Base-by-base conservation (phyloP, 1,140 invertebrate genomes). In the Thaumatotibia leucotreta region DNA sequence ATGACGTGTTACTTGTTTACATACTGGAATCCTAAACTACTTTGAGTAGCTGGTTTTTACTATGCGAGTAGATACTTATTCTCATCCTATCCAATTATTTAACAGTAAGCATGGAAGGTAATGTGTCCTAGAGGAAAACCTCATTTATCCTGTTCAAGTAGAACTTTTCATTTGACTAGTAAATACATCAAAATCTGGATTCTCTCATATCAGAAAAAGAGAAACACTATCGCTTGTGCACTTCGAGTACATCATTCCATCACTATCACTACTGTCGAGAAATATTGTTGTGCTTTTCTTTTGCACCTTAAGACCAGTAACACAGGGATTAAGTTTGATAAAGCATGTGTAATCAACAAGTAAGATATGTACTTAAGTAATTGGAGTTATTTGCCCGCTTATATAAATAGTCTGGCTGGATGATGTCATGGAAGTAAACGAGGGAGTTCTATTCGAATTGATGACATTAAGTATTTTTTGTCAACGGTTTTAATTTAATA, bases 371-470 rank as follows among this genome's bases (percentile, higher is more conserved):
- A 58, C 52, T 58, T 58, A 58, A 58, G 52, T 58, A 58, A 58
- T 58, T 58, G 52, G 52, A 58, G 50, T 54, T 54, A 58, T 58
- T 58, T 58, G 24, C 52, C 2, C 17, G 52, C 23, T 58, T 58
- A 58, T 58, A 58, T 58, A 58, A 58, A 58, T 58, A 58, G 52
- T 58, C 52, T 58, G 52, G 52, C 52, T n/a, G 20, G 22, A 27
- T 54, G 52, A 58, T 58, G 52, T 58, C 52, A 58, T 58, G 52
- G n/a, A 29, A 58, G 52, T 29, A 58, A 58, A 31, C 52, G 52
- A 29, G 52, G 52, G 23, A 11, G 9, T 58, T 27, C 29, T 27
- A 58, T n/a, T n/a, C n/a, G n/a, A n/a, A n/a, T 58, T 58, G 52
- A 58, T 52, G 10, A 14, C 24, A 22, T n/a, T 58, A 11, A 27